Conservation (phyloP, 2,888 invertebrate genomes). For the Eristalis tenax region DNA sequence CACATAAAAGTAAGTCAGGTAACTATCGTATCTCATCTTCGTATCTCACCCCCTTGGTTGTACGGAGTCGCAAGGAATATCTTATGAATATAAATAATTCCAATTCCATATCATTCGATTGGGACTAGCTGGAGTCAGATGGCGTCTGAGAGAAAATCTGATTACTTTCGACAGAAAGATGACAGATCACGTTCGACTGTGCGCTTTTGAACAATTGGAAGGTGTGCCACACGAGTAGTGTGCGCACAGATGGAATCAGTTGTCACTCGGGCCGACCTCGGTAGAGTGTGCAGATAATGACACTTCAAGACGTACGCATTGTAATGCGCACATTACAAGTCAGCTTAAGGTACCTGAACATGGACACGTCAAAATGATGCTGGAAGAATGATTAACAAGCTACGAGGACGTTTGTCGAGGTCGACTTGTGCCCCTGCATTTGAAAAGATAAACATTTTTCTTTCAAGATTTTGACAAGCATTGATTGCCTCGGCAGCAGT, state of each 20-base stretch:
- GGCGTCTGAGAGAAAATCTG: not conserved
- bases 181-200: slow-evolving; percentile 3
- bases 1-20: not conserved
- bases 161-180: not conserved
- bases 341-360: no score
- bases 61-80: not conserved
- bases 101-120: not conserved
- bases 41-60: not conserved
- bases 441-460: no score
- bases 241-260: not conserved
- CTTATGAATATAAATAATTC: slow-evolving; percentile 10
- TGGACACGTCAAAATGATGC: no score
- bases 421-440: no score
- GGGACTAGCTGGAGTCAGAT: not conserved
- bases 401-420: no score
- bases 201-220: not conserved
- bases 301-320: not conserved
- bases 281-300: not conserved
- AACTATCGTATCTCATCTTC: not conserved
- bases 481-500: no score
- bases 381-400: no score
- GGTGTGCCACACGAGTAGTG: not conserved
- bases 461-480: no score
- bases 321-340: no score
- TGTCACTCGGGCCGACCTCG: not conserved